These are phyloP conservation scores for Actinernus sp. DNA, from an alignment of 92 coral and sea anemone species.

Conservation along the genomic window DNA sequence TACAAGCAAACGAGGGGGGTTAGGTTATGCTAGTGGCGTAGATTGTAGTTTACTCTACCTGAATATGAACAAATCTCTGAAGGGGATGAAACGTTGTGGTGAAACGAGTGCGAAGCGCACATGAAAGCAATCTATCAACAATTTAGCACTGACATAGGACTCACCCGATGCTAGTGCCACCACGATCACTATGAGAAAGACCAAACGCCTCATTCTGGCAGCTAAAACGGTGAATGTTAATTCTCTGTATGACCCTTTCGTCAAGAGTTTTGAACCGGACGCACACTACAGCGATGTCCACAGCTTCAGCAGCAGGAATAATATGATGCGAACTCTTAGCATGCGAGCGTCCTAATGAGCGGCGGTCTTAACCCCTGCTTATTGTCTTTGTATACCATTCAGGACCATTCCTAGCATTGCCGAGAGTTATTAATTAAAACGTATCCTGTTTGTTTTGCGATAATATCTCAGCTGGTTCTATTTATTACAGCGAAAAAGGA, in stretches of 20 bases:
- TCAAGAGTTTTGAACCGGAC: no score
- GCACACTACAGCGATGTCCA: no score
- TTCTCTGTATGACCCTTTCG: no score
- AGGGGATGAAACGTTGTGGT: no score
- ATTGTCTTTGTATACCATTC: slow-evolving; percentile 11
- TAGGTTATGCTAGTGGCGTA: slow-evolving; percentile 29
- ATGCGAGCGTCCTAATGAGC: no score
- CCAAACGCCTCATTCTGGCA: slow-evolving; percentile 11
- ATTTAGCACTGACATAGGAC: slow-evolving; percentile 20
- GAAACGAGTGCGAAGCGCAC: no score
- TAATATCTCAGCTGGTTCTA: slow-evolving; percentile 63
- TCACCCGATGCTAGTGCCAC: slow-evolving; percentile 3
- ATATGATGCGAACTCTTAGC: no score
- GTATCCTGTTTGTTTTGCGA: slow-evolving; percentile 70
- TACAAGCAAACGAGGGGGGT: slow-evolving; percentile 8
- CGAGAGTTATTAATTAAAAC: slow-evolving; percentile 71
- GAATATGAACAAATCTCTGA: no score
- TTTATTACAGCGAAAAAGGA: no score
- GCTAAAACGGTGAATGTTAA: neutral
- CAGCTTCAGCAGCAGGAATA: no score
- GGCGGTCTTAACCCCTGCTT: no score
- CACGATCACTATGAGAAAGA: slow-evolving; percentile 2
- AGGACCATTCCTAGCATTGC: slow-evolving; percentile 80
- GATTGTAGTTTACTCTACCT: no score
- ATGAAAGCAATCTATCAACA: slow-evolving; percentile 11